Evolutionary conservation across 2,888 invertebrate genomes (phyloP).

Genomic region (Eristalis pertinax): DNA sequence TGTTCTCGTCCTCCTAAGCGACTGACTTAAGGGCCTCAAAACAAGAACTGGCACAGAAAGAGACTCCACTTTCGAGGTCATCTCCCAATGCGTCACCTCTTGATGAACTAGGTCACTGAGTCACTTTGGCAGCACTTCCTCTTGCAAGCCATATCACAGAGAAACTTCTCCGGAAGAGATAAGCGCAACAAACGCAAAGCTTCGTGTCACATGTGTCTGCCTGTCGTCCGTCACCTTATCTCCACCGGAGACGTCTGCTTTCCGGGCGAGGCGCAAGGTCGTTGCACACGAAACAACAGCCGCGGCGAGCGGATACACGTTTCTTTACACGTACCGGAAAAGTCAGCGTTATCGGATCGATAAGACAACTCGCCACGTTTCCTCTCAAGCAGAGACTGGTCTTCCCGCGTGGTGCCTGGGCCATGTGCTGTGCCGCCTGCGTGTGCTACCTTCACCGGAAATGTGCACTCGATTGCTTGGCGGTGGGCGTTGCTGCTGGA

Average conservation of each 20-base stretch:
- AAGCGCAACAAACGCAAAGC: neutral
- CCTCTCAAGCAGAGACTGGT: neutral
- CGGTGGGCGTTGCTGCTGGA: conserved; percentile 34
- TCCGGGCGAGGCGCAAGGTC: neutral
- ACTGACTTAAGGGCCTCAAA: too few relatives aligned
- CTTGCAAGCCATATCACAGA: neutral
- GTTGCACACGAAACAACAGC: neutral
- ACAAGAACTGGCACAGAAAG: too few relatives aligned
- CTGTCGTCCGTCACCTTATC: neutral
- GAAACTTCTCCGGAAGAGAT: neutral
- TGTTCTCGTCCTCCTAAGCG: too few relatives aligned
- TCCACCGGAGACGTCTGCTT: neutral
- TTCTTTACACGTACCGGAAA: neutral
- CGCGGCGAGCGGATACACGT: neutral
- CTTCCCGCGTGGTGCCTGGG: neutral
- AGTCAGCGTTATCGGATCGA: neutral
- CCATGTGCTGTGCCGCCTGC: neutral
- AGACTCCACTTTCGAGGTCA: too few relatives aligned
- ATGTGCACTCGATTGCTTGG: neutral
- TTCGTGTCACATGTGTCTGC: neutral
- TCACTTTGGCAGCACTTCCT: neutral
- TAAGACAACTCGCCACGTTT: neutral
- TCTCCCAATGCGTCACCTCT: too few relatives aligned
- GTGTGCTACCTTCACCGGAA: conserved; percentile 33
- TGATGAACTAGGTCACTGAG: too few relatives aligned